Evolutionary conservation across 2,113 vertebrate species (phyloP).

Genomic region (Kryptolebias marmoratus): DNA sequence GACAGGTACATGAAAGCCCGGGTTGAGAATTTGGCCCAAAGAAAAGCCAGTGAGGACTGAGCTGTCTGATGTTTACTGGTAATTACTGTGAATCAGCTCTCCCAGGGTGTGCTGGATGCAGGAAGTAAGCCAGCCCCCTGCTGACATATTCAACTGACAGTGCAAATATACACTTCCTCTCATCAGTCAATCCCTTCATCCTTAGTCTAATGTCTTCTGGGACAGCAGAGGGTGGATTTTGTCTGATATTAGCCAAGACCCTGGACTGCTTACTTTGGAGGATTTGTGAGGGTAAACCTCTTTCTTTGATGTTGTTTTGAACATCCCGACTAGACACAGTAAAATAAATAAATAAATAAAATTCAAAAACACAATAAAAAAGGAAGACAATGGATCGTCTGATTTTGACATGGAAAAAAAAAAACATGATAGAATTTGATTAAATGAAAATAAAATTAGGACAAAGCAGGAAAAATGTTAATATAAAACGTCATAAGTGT

Average conservation of each 20-base stretch:
- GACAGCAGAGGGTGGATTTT: conserved; percentile 60
- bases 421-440: conserved; percentile 10
- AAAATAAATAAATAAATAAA: conserved; percentile 53
- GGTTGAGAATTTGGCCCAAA: conserved; percentile 3
- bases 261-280: conserved; percentile 38
- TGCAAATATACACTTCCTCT: conserved; percentile 68
- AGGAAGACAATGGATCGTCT: conserved; percentile 34
- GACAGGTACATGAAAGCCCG: conserved; percentile 6
- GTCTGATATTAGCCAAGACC: conserved; percentile 63
- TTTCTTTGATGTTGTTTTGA: conserved; percentile 62
- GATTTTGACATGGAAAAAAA: conserved; percentile 39
- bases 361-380: conserved; percentile 27
- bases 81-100: conserved; percentile 49
- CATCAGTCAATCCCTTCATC: conserved; percentile 68
- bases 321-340: conserved; percentile 56
- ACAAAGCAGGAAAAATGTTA: background rate
- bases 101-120: conserved; percentile 20
- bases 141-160: conserved; percentile 68
- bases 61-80: conserved; percentile 46
- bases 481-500: background rate
- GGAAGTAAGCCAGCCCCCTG: conserved; percentile 47
- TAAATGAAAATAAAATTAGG: background rate
- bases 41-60: conserved; percentile 3
- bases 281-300: conserved; percentile 65
- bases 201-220: conserved; percentile 61